phyloP scores from a whole-genome alignment of 2,797 vertebrate genomes.

The Xenops minutus region DNA sequence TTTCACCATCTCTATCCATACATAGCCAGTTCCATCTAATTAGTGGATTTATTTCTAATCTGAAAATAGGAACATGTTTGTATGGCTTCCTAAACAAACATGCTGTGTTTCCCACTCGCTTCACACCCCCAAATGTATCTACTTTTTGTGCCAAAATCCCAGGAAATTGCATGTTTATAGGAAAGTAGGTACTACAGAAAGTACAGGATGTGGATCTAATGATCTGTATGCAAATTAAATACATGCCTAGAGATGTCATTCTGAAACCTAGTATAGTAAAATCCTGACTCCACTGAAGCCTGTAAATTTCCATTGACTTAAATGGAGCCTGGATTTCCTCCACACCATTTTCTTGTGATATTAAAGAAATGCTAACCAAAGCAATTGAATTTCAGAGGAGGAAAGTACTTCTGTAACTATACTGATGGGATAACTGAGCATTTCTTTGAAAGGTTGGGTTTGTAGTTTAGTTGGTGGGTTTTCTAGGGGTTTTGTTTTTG shows the following conservation, averaged over 20 bases:
- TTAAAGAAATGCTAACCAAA: neutral
- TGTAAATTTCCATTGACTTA: constrained; percentile 38
- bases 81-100: neutral
- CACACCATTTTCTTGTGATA: neutral
- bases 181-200: neutral
- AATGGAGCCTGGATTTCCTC: neutral
- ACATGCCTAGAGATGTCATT: neutral
- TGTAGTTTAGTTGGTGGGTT: neutral
- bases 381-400: neutral
- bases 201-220: neutral
- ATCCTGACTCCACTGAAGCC: neutral
- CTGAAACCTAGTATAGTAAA: neutral
- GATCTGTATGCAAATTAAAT: constrained; percentile 25
- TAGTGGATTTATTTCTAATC: neutral
- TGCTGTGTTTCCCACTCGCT: neutral
- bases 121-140: neutral
- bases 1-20: neutral
- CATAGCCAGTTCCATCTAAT: neutral
- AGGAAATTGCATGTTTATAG: neutral
- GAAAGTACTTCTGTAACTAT: neutral
- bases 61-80: neutral
- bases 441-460: neutral
- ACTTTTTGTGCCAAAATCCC: neutral
- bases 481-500: too few species aligned
- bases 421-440: neutral